A percentile compares a stretch with the other conserved stretches of the same genome.
Conservation (phyloP, 2,797 vertebrate genomes). For the Hippopotamyrus pictus region DNA sequence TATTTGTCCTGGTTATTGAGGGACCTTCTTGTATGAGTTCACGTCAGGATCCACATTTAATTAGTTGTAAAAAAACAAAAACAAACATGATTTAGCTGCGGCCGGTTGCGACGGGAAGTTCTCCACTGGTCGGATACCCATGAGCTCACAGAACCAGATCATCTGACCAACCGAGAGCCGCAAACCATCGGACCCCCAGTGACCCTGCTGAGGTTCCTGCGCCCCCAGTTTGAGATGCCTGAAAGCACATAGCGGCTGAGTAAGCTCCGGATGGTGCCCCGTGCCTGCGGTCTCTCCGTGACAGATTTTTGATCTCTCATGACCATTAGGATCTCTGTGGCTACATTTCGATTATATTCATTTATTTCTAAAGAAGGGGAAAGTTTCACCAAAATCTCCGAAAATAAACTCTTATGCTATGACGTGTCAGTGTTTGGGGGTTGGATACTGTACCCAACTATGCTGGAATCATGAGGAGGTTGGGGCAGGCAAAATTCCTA, state of each 20-base stretch:
- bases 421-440: constrained; percentile 25
- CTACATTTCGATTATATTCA: not conserved
- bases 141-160: not conserved
- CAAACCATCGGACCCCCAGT: constrained; percentile 12
- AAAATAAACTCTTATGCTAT: constrained; percentile 1
- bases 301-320: constrained; percentile 21
- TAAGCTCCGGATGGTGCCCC: not conserved
- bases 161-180: not conserved
- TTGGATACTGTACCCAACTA: constrained; percentile 43
- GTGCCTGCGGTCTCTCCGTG: not conserved
- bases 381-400: constrained; percentile 36
- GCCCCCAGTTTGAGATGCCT: not conserved
- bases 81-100: constrained; percentile 20
- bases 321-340: constrained; percentile 16
- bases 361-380: constrained; percentile 14
- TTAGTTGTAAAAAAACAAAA: constrained; percentile 32
- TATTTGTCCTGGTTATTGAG: constrained; percentile 55
- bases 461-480: constrained; percentile 33
- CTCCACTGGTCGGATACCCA: constrained; percentile 28
- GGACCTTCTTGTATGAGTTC: constrained; percentile 33
- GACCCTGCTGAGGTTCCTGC: not conserved
- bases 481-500: constrained; percentile 32
- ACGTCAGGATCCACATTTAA: constrained; percentile 37
- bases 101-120: constrained; percentile 32
- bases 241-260: constrained; percentile 19